phyloP scores from a whole-genome alignment of 2,797 vertebrate species.

The Chelidonichthys spinosus region DNA sequence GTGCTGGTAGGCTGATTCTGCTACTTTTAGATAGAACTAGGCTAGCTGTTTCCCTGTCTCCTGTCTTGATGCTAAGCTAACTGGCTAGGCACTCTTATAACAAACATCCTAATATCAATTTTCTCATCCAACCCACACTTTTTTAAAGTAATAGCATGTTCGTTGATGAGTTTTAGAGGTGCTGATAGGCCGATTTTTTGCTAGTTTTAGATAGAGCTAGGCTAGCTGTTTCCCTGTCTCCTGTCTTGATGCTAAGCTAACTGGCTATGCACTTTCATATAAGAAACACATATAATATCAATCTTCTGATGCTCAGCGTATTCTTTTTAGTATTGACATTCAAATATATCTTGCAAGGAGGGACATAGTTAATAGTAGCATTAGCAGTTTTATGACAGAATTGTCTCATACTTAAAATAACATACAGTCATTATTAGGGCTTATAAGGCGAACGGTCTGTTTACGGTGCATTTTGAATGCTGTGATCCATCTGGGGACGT shows the following conservation, averaged over 20 bases:
- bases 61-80: slow-evolving; percentile 2
- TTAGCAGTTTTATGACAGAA: slow-evolving; percentile 4
- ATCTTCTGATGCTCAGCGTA: neutral
- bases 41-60: neutral
- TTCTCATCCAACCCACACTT: neutral
- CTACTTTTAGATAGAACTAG: neutral
- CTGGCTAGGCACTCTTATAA: neutral
- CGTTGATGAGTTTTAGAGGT: neutral
- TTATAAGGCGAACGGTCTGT: slow-evolving; percentile 26
- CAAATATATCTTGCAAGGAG: neutral
- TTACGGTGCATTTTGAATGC: slow-evolving; percentile 38
- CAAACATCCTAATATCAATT: neutral
- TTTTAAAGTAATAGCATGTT: too few relatives aligned
- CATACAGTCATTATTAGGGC: neutral
- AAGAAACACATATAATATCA: neutral
- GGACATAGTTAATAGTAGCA: neutral
- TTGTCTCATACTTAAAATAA: neutral
- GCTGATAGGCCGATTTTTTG: neutral
- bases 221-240: neutral
- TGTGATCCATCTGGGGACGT: slow-evolving; percentile 43
- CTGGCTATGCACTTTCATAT: neutral
- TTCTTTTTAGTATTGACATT: neutral
- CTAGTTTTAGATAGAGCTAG: neutral
- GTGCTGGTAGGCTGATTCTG: neutral
- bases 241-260: slow-evolving; percentile 4